Evolutionary conservation across 2,113 vertebrate genomes (phyloP).

Genomic region (Strix aluco): DNA sequence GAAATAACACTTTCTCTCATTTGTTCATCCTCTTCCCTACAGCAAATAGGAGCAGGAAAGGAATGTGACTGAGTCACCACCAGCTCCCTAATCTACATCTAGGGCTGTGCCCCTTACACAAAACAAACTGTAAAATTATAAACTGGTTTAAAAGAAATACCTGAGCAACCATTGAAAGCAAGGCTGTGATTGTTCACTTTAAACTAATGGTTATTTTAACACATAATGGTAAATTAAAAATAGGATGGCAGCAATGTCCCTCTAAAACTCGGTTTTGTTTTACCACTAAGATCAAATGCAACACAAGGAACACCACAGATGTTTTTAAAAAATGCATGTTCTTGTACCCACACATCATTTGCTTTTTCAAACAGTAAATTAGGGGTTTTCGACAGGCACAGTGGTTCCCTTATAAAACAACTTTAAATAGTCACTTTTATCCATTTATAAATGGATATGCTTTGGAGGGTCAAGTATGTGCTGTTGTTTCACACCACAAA

Average conservation of each 20-base stretch:
- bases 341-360: conserved; percentile 72
- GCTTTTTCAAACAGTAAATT: conserved; percentile 74
- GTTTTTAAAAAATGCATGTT: conserved; percentile 68
- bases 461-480: conserved; percentile 67
- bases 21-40: neutral
- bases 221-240: conserved; percentile 69
- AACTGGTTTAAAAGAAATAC: conserved; percentile 25
- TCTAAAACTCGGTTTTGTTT: conserved; percentile 53
- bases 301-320: conserved; percentile 66
- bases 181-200: conserved; percentile 7
- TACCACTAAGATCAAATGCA: conserved; percentile 67
- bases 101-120: neutral
- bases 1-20: neutral
- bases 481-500: conserved; percentile 74
- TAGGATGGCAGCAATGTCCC: conserved; percentile 33
- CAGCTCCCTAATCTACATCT: neutral
- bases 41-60: neutral
- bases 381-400: conserved; percentile 69
- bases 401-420: conserved; percentile 74
- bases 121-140: conserved; percentile 24
- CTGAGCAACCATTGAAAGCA: conserved; percentile 28
- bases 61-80: neutral
- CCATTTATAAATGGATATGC: conserved; percentile 72
- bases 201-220: conserved; percentile 60
- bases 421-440: conserved; percentile 77